phyloP scores from a whole-genome alignment of 2,113 vertebrate species.

The Anarhynchus alexandrinus region DNA sequence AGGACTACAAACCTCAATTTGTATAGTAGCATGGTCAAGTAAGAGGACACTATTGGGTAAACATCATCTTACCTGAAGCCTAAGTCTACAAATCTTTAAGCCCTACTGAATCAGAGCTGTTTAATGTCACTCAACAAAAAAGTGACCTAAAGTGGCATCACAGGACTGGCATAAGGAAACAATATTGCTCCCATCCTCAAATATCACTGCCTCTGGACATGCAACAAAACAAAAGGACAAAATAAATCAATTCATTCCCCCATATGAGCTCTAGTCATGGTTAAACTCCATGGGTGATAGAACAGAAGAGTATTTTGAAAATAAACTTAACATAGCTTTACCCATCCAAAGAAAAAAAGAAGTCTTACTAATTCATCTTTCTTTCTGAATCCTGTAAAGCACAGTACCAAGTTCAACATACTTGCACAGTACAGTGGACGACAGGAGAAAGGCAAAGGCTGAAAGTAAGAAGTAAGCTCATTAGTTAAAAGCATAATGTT shows the following conservation, averaged over 20 bases:
- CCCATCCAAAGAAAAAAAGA: neutral
- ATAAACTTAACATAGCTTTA: neutral
- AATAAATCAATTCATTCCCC: neutral
- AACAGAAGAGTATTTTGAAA: neutral
- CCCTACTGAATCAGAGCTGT: neutral
- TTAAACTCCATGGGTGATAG: neutral
- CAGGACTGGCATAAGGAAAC: neutral
- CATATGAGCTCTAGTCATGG: rapidly evolving
- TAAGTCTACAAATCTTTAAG: neutral
- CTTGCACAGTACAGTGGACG: constrained; percentile 91
- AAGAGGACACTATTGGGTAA: neutral
- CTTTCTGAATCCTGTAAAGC: constrained; percentile 94
- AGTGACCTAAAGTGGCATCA: neutral
- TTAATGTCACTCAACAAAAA: neutral
- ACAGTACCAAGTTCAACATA: constrained; percentile 92
- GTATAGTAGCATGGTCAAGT: neutral
- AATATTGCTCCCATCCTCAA: neutral
- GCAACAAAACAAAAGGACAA: neutral
- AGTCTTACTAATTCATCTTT: constrained; percentile 94
- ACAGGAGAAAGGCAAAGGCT: constrained; percentile 91
- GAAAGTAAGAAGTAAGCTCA: neutral
- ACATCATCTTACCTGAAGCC: neutral
- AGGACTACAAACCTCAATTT: neutral
- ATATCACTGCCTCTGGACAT: neutral
- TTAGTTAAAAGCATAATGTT: neutral